Evolutionary conservation across 2,888 invertebrate genomes (phyloP), one percentile per base, ranked within the genome.

Genomic region (Hydraecia micacea): DNA sequence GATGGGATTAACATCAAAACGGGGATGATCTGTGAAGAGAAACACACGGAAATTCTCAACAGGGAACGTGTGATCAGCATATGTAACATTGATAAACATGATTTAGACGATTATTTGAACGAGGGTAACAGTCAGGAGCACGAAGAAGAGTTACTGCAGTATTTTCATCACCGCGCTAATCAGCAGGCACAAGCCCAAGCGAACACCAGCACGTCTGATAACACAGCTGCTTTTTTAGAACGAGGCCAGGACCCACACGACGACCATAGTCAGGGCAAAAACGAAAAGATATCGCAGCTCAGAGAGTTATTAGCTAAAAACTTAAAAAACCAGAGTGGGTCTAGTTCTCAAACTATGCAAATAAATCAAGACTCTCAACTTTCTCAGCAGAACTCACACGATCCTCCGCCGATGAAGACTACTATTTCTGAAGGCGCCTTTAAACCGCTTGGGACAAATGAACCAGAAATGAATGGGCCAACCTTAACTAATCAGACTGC

Each of bases 71-170:
- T 98, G 49, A 98, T 98, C 88, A 98, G 98, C 93, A 97, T 98
- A 88, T 98, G 98, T 91, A 98, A 98, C 88, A 98, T 98, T 91
- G 98, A 98, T 93, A 98, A 98, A 89, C 98, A 98, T 93, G 98
- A 98, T 84, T 95, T 98, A 84, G 98, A 98, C 93, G 98, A 98
- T 94, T 98, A 98, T 93, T 96, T 98, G 86, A 98, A 98, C 93
- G 98, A 98, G 86, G 98, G 98, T 84, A 95, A 93, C 91, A 98
- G 98, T 92, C 98, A 98, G 91, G 98, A 98, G 91, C 98, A 98
- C 93, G 98, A 98, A 92, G 98, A 98, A 92, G 98, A 98, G 95
- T 95, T 99, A 89, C 97, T 98, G 93, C 98, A 98, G 95, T 98
- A 98, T 95, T 98, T 98, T 94, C 98, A 97, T 86, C 97, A 97